Evolutionary conservation across 2,888 invertebrate species (phyloP).

Genomic region (Escarpia spicata): DNA sequence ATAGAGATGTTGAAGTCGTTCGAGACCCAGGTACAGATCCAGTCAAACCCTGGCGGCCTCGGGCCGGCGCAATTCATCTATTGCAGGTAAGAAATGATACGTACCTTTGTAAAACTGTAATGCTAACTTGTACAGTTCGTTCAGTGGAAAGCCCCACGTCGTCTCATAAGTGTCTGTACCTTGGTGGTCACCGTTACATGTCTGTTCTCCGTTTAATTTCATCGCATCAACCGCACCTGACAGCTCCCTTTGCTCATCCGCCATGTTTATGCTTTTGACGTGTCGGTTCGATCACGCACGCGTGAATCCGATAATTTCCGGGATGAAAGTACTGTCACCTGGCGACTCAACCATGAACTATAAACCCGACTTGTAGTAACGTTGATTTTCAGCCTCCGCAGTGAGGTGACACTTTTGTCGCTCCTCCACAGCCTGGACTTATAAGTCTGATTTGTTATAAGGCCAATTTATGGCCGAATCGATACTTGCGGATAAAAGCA

Average conservation of each 20-base stretch:
- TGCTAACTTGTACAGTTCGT: constrained; percentile 88
- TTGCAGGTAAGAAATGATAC: background rate
- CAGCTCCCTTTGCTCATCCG: constrained; percentile 16
- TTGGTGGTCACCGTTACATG: background rate
- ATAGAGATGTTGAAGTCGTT: background rate
- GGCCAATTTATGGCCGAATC: no score
- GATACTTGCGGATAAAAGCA: no score
- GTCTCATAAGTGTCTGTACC: constrained; percentile 20
- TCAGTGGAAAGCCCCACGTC: constrained; percentile 68
- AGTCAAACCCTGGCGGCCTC: background rate
- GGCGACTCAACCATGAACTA: background rate
- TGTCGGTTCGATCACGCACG: constrained; percentile 22
- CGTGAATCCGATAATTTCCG: background rate
- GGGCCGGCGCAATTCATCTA: background rate
- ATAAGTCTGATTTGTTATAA: no score
- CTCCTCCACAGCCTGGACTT: no score
- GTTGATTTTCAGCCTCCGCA: no score
- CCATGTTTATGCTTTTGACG: constrained; percentile 24
- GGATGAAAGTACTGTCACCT: background rate
- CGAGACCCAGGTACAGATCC: background rate
- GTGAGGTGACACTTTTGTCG: no score
- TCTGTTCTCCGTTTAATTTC: constrained; percentile 8
- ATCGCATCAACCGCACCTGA: constrained; percentile 22
- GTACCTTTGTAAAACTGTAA: constrained; percentile 93
- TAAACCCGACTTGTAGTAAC: background rate